Evolutionary conservation across 2,113 vertebrate genomes (phyloP), one percentile per base, ranked within the genome.

Genomic region (Glaucomys volans): DNA sequence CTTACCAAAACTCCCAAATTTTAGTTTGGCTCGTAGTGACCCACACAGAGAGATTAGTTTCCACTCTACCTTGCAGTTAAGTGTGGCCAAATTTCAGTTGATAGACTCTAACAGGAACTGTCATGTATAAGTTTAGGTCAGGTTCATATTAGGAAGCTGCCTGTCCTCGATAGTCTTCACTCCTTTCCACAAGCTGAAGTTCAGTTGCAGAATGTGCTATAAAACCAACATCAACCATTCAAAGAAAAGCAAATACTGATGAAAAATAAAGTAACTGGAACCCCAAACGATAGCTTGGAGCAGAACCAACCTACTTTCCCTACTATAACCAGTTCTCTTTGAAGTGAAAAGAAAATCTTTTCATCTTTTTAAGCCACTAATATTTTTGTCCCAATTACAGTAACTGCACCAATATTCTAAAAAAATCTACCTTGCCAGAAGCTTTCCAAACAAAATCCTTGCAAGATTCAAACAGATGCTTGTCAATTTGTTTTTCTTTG

Each of bases 361-460:
- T 57, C 40, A 40, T 66, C 79, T 91, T 74, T 90, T 87, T 69
- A 93, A 88, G 50, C 30, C 40, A 88, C 11, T 91, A 64, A 26
- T 94, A 82, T 59, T 86, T 86, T 66, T 76, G 44, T 64, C n/a
- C 69, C 69, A 87, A 74, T 74, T 52, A 94, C 0, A 90, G 35
- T 40, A 90, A 30, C 24, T 82, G 30, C 79, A 87, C 37, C 71
- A 94, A 74, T 71, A 87, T 54, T 64, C 54, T 83, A 71, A 67
- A 95, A 74, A 85, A 74, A 14, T 22, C 17, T 42, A 80, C 22
- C 20, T 24, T 84, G 22, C 35, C 62, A 92, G 44, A 82, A 93
- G 76, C 22, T 84, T 95, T 86, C 79, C 75, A 82, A 13, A 96
- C 75, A 82, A 13, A 96, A 90, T 74, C 81, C n/a, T 92, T 87